Evolutionary conservation across 2,888 invertebrate genomes (phyloP).

Genomic region (Aporophyla lueneburgensis): DNA sequence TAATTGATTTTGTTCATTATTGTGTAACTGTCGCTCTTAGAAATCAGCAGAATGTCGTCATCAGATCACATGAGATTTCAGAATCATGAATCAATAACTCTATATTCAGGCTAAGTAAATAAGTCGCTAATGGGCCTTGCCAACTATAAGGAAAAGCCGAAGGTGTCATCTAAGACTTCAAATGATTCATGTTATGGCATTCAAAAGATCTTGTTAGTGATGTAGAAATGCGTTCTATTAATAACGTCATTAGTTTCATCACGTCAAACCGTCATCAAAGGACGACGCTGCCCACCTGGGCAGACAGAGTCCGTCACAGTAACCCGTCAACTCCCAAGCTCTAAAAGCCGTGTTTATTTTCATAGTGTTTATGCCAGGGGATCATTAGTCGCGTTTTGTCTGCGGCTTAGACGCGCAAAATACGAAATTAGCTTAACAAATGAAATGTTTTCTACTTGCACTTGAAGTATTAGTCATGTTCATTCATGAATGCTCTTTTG

Average conservation of each 20-base stretch:
- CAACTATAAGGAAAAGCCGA: slow-evolving; percentile 30
- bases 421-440: slow-evolving; percentile 56
- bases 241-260: slow-evolving; percentile 50
- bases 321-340: slow-evolving; percentile 43
- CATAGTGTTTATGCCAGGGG: slow-evolving; percentile 49
- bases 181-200: slow-evolving; percentile 29
- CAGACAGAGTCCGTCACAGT: slow-evolving; percentile 31
- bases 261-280: slow-evolving; percentile 68
- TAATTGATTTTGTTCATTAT: slow-evolving; percentile 42
- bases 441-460: slow-evolving; percentile 61
- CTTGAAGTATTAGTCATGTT: slow-evolving; percentile 53
- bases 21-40: slow-evolving; percentile 37
- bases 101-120: slow-evolving; percentile 28
- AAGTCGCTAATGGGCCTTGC: slow-evolving; percentile 24
- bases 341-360: slow-evolving; percentile 55
- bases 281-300: slow-evolving; percentile 33
- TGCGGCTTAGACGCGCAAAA: slow-evolving; percentile 38
- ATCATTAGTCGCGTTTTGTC: slow-evolving; percentile 52
- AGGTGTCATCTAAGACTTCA: slow-evolving; percentile 8
- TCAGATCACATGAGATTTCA: slow-evolving; percentile 40
- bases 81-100: slow-evolving; percentile 37
- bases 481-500: slow-evolving; percentile 47
- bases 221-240: slow-evolving; percentile 48
- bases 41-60: slow-evolving; percentile 50
- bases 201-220: slow-evolving; percentile 16